Conservation (phyloP, 2,113 vertebrate genomes). For the Ageneiosus marmoratus region DNA sequence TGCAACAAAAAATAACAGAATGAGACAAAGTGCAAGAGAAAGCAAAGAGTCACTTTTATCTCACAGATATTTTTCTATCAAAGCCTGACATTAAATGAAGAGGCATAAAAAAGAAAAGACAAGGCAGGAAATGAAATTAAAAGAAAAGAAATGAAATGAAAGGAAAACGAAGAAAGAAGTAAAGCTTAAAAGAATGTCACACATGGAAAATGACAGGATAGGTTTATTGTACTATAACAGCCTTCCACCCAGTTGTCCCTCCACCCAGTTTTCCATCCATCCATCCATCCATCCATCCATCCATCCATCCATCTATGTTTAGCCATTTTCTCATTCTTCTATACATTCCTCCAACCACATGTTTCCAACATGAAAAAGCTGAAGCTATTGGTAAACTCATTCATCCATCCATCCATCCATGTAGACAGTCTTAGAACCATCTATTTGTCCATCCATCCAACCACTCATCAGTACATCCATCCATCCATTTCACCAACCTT, state of each 20-base stretch:
- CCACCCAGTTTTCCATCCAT: not conserved
- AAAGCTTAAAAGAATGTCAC: not conserved
- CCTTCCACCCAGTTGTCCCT: not conserved
- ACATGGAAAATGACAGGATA: not conserved
- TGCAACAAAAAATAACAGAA: constrained; percentile 58
- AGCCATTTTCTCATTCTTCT: not conserved
- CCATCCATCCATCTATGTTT: not conserved
- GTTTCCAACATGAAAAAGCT: too few relatives aligned
- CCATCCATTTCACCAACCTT: not conserved
- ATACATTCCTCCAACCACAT: not conserved
- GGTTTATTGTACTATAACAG: not conserved
- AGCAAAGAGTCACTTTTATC: constrained; percentile 67
- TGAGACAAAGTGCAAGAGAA: constrained; percentile 60
- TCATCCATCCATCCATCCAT: not conserved
- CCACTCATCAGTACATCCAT: not conserved
- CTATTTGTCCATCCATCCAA: not conserved
- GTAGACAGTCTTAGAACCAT: not conserved
- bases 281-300: not conserved
- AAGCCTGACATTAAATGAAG: constrained; percentile 47
- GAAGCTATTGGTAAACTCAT: not conserved
- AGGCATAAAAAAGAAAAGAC: constrained; percentile 5
- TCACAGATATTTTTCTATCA: constrained; percentile 60
- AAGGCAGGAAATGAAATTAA: not conserved
- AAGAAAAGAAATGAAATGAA: not conserved
- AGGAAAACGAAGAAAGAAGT: not conserved